Evolutionary conservation across 2,797 vertebrate species (phyloP).

Genomic region (Taeniopygia guttata): DNA sequence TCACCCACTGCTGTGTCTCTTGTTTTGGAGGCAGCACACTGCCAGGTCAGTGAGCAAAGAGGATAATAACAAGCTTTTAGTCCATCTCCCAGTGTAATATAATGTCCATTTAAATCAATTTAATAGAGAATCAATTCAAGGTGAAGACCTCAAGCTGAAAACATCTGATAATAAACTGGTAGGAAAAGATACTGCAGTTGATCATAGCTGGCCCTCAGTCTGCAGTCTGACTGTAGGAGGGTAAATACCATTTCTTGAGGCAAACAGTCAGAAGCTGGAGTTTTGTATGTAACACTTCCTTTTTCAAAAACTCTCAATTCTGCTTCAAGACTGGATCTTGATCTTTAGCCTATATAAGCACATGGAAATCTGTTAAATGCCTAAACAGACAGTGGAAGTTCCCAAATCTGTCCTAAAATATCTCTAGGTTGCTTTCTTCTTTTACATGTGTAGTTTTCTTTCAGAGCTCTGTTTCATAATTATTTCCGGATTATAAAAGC

Average conservation of each 20-base stretch:
- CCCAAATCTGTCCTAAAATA: not conserved
- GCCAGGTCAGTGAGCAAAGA: not conserved
- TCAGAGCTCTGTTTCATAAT: not conserved
- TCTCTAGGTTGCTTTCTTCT: not conserved
- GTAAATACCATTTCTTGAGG: not conserved
- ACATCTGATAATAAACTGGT: not conserved
- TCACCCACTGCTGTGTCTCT: not conserved
- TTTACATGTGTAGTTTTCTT: not conserved
- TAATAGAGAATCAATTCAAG: not conserved
- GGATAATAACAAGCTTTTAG: not conserved
- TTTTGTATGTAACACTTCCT: not conserved
- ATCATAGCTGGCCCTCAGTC: not conserved
- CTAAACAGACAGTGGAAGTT: not conserved
- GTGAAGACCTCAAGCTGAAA: not conserved
- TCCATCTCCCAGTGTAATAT: not conserved
- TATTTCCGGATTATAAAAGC: not conserved
- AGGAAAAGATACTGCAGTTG: not conserved
- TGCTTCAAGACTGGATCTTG: not conserved
- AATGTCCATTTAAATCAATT: not conserved
- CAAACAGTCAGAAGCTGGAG: not conserved
- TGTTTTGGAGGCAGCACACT: not conserved
- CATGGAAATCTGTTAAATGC: not conserved
- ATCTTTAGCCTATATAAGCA: not conserved
- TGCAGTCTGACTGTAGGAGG: not conserved
- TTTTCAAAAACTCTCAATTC: not conserved